Evolutionary conservation across 2,113 vertebrate species (phyloP).

Genomic region (Pelecanus crispus): DNA sequence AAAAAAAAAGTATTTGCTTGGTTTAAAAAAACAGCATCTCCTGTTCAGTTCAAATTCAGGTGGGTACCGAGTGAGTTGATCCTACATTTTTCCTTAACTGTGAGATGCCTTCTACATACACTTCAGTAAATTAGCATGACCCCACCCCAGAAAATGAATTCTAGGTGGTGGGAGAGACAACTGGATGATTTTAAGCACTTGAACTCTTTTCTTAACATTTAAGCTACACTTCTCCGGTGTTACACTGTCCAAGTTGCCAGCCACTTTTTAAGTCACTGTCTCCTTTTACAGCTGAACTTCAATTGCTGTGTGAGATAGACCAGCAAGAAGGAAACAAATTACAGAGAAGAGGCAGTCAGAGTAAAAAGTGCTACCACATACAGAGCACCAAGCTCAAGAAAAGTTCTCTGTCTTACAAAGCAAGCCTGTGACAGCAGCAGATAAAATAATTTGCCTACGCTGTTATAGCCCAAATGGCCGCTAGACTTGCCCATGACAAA

Average conservation of each 20-base stretch:
- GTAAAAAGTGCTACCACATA: neutral
- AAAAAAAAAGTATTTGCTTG: neutral
- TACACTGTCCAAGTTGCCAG: neutral
- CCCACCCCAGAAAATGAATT: neutral
- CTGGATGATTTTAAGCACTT: neutral
- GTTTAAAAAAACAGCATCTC: neutral
- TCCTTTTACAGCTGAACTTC: neutral
- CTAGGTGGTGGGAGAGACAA: neutral
- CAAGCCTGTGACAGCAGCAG: neutral
- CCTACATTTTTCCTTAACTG: neutral
- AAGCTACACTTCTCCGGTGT: neutral
- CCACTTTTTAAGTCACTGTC: neutral
- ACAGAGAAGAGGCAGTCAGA: neutral
- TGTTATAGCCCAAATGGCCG: neutral
- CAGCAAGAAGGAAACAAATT: neutral
- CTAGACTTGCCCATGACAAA: rapidly evolving
- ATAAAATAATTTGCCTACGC: neutral
- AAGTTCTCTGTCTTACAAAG: no score
- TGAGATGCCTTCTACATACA: neutral
- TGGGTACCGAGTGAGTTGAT: neutral
- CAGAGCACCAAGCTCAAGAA: neutral
- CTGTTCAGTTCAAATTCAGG: neutral
- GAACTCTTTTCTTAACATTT: neutral
- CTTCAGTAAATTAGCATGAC: neutral
- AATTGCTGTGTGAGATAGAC: neutral